These are phyloP conservation scores for Tetragonula carbonaria DNA, from an alignment of 2,888 invertebrate species.

Conservation along the genomic window DNA sequence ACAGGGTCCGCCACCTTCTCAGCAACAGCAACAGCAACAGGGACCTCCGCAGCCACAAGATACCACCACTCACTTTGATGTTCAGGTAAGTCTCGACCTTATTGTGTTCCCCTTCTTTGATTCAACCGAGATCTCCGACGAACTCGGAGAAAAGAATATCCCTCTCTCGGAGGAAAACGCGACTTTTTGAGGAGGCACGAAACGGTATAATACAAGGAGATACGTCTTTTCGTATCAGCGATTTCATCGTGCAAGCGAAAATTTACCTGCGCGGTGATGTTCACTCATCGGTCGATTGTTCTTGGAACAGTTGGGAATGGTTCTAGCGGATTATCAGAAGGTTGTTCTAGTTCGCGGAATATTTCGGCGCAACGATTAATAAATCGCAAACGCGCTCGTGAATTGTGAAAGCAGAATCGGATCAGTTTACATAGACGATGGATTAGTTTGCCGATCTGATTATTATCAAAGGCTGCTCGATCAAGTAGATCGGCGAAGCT, in stretches of 20 bases:
- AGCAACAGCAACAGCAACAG: constrained; percentile 82
- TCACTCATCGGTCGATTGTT: constrained; percentile 13
- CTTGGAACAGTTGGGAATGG: constrained; percentile 39
- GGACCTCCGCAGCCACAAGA: constrained; percentile 82
- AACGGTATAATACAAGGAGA: not conserved
- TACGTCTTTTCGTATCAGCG: not conserved
- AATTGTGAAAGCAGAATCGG: constrained; percentile 50
- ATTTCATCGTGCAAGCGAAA: not conserved
- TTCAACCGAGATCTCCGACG: not conserved
- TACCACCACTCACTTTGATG: constrained; percentile 81
- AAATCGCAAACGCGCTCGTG: constrained; percentile 36
- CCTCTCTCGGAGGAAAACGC: constrained; percentile 3
- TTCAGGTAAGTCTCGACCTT: constrained; percentile 76
- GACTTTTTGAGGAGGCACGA: not conserved
- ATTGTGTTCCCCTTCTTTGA: constrained; percentile 11
- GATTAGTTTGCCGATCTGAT: constrained; percentile 27
- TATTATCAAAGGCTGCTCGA: constrained; percentile 18
- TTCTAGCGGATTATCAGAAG: constrained; percentile 41
- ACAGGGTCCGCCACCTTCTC: constrained; percentile 80
- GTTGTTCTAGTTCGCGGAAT: constrained; percentile 36
- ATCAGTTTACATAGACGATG: constrained; percentile 27
- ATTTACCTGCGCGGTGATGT: not conserved
- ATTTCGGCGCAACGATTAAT: constrained; percentile 45
- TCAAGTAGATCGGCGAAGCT: constrained; percentile 15
- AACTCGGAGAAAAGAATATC: not conserved